phyloP scores from a whole-genome alignment of 2,113 vertebrate genomes.

The Grammomys dolichurus region DNA sequence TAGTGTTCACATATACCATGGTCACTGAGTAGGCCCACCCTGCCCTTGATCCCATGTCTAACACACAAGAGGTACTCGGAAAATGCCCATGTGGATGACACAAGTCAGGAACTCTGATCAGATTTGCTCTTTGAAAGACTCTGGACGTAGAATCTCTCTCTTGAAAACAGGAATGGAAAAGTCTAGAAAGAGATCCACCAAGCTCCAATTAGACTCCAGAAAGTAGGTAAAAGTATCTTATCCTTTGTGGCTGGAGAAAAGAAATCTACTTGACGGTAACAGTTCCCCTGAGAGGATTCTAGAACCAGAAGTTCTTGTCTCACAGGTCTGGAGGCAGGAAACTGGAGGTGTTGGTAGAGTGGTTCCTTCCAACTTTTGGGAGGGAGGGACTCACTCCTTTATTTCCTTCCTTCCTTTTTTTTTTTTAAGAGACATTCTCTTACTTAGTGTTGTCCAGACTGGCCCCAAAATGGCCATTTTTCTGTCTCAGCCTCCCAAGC shows the following conservation, averaged over 20 bases:
- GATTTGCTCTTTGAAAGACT: background rate
- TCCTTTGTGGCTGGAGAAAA: background rate
- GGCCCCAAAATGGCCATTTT: background rate
- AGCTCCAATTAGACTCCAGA: slow-evolving; percentile 27
- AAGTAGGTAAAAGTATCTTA: background rate
- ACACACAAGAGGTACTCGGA: background rate
- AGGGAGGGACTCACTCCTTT: background rate
- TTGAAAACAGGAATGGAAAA: background rate
- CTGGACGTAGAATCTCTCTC: background rate
- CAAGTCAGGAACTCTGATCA: background rate
- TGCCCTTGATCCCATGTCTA: background rate
- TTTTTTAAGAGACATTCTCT: background rate
- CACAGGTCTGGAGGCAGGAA: background rate
- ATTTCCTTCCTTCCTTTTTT: background rate
- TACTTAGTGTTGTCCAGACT: background rate
- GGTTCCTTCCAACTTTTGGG: background rate
- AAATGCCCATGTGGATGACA: background rate
- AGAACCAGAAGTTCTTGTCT: background rate
- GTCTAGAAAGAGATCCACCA: background rate
- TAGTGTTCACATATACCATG: background rate
- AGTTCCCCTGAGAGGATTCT: background rate
- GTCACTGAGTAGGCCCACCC: background rate
- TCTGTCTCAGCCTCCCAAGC: background rate
- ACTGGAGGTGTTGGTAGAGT: background rate
- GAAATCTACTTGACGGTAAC: background rate